Base-by-base conservation (phyloP, 2,888 invertebrate genomes). In the Amiota minor region DNA sequence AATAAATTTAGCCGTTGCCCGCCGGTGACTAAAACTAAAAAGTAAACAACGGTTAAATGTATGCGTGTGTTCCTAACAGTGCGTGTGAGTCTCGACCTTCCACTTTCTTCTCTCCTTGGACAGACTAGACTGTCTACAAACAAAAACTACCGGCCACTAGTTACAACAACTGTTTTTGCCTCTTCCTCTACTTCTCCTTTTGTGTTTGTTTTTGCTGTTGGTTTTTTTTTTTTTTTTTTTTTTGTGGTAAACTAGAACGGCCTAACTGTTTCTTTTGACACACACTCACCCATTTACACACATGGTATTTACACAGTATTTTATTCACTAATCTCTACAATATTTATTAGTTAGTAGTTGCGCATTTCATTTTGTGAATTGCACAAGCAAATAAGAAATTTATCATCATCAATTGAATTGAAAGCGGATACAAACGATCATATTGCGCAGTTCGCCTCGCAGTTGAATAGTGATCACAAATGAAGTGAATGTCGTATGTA, bases 361-460 rank as follows among this genome's bases (percentile, higher is more conserved):
- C 59, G 59, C 59, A 59, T 59, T 59, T 59, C 1, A 23, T 35
- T 59, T 59, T 18, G 23, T 23, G 18, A 59, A 59, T 59, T 59
- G 59, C 59, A 59, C 59, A 59, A 20, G 18, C 23, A 59, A 59
- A 59, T 59, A 59, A 59, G 6, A 59, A 12, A 59, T 59, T 59
- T 11, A 59, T 18, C 59, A 59, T 59, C 20, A 47, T n/a, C 3
- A 47, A 67, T 65, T 65, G 18, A 23, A 20, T 62, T 47, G 18
- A 65, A 23, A 65, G 47, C 64, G 64, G 47, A 46, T 65, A 47
- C 59, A 20, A 23, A 12, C 46, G n/a, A 65, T 46, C 46, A 16
- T 65, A 67, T 53, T 67, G 67, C 67, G 67, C 67, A 67, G 67
- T 67, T 67, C 20, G 6, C 35, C 2, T 35, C 35, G 35, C 35